A percentile compares a stretch with the other conserved stretches of the same genome.
Conservation (phyloP, 2,113 vertebrate species). For the Coreoperca whiteheadi region DNA sequence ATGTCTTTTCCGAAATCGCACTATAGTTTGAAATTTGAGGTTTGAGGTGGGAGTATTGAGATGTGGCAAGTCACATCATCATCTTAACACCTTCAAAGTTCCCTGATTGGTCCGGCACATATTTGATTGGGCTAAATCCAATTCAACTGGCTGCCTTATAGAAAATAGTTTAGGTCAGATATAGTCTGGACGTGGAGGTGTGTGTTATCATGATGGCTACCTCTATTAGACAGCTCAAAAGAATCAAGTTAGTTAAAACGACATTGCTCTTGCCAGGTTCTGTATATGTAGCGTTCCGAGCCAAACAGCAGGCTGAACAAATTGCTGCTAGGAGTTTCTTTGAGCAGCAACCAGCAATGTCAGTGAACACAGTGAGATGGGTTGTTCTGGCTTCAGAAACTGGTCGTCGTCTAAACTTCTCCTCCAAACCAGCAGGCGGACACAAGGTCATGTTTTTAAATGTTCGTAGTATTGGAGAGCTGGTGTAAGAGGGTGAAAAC, state of each 20-base stretch:
- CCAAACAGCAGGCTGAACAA: background rate
- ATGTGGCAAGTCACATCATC: background rate
- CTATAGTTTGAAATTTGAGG: too few relatives aligned
- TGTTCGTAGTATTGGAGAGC: background rate
- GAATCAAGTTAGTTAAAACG: too few relatives aligned
- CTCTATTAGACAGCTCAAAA: background rate
- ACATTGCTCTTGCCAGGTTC: background rate
- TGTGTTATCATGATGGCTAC: background rate
- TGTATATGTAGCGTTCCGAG: background rate
- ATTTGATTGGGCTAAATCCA: background rate
- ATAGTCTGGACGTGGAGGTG: background rate
- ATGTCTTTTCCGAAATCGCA: background rate
- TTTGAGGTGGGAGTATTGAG: too few relatives aligned
- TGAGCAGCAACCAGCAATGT: background rate
- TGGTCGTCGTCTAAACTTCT: background rate
- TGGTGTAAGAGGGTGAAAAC: background rate
- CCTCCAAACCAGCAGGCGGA: background rate
- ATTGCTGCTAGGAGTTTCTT: background rate
- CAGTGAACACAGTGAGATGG: background rate
- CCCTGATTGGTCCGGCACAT: background rate
- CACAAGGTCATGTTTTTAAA: too few relatives aligned
- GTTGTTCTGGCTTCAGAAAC: background rate
- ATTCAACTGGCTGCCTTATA: background rate
- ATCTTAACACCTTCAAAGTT: background rate
- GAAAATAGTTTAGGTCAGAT: background rate